Percentiles rank a stretch among this genome's conserved stretches.
phyloP scores from a whole-genome alignment of 1,140 invertebrate species.

The Meloidogyne chitwoodi region DNA sequence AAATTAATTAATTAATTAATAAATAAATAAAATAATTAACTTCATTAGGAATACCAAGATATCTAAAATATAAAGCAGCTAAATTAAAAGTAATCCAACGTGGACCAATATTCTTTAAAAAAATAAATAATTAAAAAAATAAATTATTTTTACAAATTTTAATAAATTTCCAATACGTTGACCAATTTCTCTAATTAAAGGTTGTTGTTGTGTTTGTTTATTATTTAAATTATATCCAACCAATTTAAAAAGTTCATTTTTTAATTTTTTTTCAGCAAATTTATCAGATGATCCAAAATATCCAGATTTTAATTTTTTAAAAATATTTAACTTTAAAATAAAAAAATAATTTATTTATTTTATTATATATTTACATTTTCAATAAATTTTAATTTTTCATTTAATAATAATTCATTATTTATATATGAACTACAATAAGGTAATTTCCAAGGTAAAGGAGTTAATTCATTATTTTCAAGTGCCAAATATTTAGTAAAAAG shows the following conservation, averaged over 20 bases:
- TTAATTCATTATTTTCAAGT: constrained; percentile 5
- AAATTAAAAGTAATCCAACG: constrained; percentile 22
- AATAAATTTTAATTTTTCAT: constrained; percentile 14
- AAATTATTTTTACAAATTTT: constrained; percentile 9
- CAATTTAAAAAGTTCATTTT: constrained; percentile 7
- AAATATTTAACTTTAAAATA: background rate
- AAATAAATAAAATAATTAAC: background rate
- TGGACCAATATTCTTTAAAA: constrained; percentile 13
- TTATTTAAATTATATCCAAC: constrained; percentile 1
- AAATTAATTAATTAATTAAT: background rate
- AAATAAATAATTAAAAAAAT: background rate
- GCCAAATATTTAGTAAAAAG: constrained; percentile 26
- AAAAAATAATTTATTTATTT: background rate
- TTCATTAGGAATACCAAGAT: constrained; percentile 10
- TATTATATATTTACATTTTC: background rate
- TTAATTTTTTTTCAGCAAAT: background rate
- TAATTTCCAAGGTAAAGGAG: constrained; percentile 24
- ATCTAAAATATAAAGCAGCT: constrained; percentile 24
- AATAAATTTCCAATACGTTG: constrained; percentile 15
- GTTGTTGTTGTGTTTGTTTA: background rate
- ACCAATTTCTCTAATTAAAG: constrained; percentile 19
- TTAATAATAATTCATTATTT: background rate
- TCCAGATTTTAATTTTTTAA: background rate
- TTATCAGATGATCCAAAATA: background rate
- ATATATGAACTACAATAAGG: background rate